Evolutionary conservation across 2,888 invertebrate species (phyloP), one percentile per base, ranked within the genome.

Genomic region (Zygaena filipendulae): DNA sequence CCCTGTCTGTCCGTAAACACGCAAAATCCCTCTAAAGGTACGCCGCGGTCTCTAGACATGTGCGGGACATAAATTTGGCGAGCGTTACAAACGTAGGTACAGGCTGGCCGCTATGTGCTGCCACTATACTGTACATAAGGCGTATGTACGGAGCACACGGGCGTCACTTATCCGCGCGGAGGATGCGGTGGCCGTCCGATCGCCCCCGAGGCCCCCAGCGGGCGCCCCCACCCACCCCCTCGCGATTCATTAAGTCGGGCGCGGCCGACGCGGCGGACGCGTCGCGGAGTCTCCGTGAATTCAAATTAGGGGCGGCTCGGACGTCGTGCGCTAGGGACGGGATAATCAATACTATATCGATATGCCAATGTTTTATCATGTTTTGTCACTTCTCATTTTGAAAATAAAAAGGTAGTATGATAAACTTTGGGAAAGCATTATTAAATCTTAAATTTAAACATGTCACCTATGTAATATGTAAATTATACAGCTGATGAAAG

Each of bases 281-380:
- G 75, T 71, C 77, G 72, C 79, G 75, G 72, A 74, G 79, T 72
- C 75, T 77, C 75, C 71, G 77, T 77, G 74, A 80, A 80, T 77
- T 74, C 79, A 75, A 75, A 79, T 75, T 77, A 77, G 75, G 74
- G 70, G 67, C 70, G 55, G 75, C 71, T 75, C 68, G 77, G 75
- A 72, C 74, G 74, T 71, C 16, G 16, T 77, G 49, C 48, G 37
- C 37, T 68, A 69, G 77, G 42, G 64, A 44, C 64, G 70, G 39
- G 32, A 27, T 22, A 21, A 23, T 14, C 14, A 21, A 20, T 12
- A 11, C 12, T 7, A 11, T 42, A 31, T 44, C 47, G 42, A n/a
- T n/a, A n/a, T n/a, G n/a, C n/a, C n/a, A n/a, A n/a, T n/a, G n/a
- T n/a, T n/a, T n/a, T n/a, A n/a, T n/a, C n/a, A n/a, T n/a, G n/a